A percentile compares a stretch with the other conserved stretches of the same genome.
Conservation (phyloP, 1,140 invertebrate species). For the Episyrphus balteatus region DNA sequence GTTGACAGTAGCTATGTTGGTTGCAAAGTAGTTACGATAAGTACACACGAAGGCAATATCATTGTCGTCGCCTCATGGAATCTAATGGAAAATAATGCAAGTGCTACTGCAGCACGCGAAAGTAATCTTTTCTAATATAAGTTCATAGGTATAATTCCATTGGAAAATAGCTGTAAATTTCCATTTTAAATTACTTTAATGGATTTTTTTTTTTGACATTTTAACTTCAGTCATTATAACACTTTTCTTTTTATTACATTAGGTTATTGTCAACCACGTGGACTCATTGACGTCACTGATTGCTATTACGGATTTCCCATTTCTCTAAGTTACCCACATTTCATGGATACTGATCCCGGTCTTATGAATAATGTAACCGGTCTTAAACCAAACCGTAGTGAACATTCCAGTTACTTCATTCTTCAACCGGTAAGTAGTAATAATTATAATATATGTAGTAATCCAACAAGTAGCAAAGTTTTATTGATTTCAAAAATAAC, state of each 20-base stretch:
- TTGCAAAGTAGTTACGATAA: too few species aligned
- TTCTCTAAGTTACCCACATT: constrained; percentile 80
- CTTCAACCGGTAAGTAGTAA: constrained; percentile 52
- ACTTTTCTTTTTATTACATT: constrained; percentile 2
- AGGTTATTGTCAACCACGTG: constrained; percentile 54
- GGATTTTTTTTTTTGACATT: neutral
- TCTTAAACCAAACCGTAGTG: constrained; percentile 48
- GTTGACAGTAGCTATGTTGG: too few species aligned
- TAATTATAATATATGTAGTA: neutral
- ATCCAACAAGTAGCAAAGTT: neutral
- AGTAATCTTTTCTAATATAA: too few species aligned
- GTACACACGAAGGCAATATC: too few species aligned
- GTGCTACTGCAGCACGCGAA: too few species aligned
- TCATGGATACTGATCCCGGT: constrained; percentile 57
- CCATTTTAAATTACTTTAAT: neutral
- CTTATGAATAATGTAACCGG: constrained; percentile 59
- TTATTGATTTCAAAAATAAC: too few species aligned
- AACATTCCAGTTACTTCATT: constrained; percentile 60
- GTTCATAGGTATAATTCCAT: neutral
- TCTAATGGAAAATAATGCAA: too few species aligned
- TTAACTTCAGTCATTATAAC: too few species aligned
- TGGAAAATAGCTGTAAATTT: neutral
- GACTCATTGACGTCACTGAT: constrained; percentile 63
- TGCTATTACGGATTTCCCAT: constrained; percentile 81
- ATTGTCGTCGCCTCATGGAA: too few species aligned